Conservation (phyloP, 2,113 vertebrate genomes). For the Candoia aspera region DNA sequence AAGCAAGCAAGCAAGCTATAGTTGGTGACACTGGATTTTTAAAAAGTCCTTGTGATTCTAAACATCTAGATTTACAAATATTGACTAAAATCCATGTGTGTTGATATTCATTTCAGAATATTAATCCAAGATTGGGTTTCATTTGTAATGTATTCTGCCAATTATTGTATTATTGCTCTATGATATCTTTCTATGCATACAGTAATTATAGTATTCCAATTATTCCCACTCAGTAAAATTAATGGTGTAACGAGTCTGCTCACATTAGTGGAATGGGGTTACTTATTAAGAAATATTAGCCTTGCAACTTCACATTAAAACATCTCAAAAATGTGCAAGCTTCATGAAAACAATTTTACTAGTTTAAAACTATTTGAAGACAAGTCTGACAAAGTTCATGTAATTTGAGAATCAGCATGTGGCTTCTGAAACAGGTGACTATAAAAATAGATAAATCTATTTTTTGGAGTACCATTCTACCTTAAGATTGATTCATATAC, state of each 20-base stretch:
- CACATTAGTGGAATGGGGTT: background rate
- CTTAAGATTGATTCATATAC: background rate
- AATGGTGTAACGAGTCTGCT: slow-evolving; percentile 14
- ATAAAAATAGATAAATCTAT: background rate
- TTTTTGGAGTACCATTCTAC: background rate
- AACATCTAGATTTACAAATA: background rate
- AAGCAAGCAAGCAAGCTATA: background rate
- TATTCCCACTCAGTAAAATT: slow-evolving; percentile 19
- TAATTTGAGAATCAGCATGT: background rate
- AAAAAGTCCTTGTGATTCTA: background rate
- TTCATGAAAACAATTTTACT: background rate
- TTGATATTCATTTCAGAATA: slow-evolving; percentile 11
- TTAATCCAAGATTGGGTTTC: slow-evolving; percentile 15
- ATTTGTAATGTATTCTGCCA: slow-evolving; percentile 13
- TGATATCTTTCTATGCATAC: slow-evolving; percentile 13
- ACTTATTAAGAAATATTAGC: slow-evolving; percentile 36
- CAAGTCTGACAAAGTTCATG: background rate
- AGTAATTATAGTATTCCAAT: background rate
- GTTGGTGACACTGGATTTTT: background rate
- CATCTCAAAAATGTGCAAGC: background rate
- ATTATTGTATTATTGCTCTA: background rate
- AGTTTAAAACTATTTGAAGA: background rate
- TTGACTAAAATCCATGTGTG: slow-evolving; percentile 1
- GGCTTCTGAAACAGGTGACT: background rate
- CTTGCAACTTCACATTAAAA: background rate